Evolutionary conservation across 2,888 invertebrate genomes (phyloP), one percentile per base, ranked within the genome.

Genomic region (Hololepta plana): DNA sequence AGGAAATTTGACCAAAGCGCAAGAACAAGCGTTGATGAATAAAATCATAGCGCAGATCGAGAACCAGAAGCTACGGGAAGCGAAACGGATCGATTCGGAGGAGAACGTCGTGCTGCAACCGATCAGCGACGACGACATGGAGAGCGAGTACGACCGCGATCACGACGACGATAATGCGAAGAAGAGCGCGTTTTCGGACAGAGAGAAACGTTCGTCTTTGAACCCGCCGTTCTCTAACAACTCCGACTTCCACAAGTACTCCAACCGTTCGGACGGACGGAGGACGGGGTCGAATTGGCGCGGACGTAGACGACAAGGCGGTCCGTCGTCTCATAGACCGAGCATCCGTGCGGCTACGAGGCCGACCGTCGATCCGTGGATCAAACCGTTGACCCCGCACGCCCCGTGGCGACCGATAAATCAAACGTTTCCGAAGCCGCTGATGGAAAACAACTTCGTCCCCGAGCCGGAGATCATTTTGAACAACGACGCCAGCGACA

Each of bases 31-130:
- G 6, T 55, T 82, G 10, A 68, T 84, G 49, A 73, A 72, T 46
- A 77, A 79, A 48, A 74, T 82, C 2, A 57, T 81, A 33, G 71
- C 75, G 38, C 67, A 84, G 37, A 77, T 76, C 38, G 84, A 85
- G 46, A 72, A 69, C 27, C 60, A 62, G 29, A 82, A 82, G 47
- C 52, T 80, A 3, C 70, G 74, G 31, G 80, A 80, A 30, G 76
- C 77, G 0, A 73, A 79, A 38, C 64, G 74, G 24, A 68, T 70
- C 17, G 79, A 77, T 31, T 69, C 68, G 12, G 70, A 71, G 43
- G 59, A 62, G 21, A 62, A 62, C 1, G 57, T 38, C 4, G 39
- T 47, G 3, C 31, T 53, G 13, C 51, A 51, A 31, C 49, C 51
- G 4, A 51, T 55, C 16, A 55, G 54, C 28, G 55, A 56, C 28